Evolutionary conservation across 2,888 invertebrate species (phyloP).

Genomic region (Trypoxylon attenuatum): DNA sequence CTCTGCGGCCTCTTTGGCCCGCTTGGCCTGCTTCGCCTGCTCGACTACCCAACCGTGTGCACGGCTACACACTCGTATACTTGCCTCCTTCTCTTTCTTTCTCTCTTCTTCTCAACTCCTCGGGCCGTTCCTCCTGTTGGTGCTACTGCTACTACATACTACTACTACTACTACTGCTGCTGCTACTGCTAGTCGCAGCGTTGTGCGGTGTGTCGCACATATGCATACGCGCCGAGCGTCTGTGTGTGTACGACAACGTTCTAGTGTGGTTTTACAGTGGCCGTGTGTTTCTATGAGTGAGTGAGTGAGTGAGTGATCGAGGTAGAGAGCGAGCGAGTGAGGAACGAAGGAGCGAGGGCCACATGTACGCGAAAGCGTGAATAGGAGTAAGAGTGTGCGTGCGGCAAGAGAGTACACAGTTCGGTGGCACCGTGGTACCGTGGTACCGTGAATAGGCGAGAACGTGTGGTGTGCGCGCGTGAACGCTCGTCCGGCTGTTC

Average conservation of each 20-base stretch:
- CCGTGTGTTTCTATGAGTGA: not conserved
- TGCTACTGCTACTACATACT: not conserved
- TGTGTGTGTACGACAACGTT: not conserved
- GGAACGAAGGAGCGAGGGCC: not conserved
- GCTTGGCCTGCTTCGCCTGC: too few relatives aligned
- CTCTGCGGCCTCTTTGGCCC: too few relatives aligned
- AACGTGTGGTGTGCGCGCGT: not conserved
- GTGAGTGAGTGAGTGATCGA: not conserved
- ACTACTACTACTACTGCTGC: too few relatives aligned
- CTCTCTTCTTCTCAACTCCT: not conserved
- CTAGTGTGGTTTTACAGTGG: not conserved
- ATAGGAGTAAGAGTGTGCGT: not conserved
- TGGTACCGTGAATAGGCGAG: not conserved
- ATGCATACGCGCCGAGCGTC: not conserved
- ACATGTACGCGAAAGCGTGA: not conserved
- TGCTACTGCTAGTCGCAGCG: too few relatives aligned
- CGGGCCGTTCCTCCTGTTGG: not conserved
- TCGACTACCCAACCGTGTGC: not conserved
- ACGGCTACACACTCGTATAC: not conserved
- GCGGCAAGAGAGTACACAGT: not conserved
- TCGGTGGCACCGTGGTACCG: not conserved
- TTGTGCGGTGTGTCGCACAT: too few relatives aligned
- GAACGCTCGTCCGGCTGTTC: too few relatives aligned
- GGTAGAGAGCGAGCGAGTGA: constrained; percentile 1
- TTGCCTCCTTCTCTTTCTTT: not conserved